phyloP scores from a whole-genome alignment of 2,113 vertebrate genomes.

The Malurus melanocephalus region DNA sequence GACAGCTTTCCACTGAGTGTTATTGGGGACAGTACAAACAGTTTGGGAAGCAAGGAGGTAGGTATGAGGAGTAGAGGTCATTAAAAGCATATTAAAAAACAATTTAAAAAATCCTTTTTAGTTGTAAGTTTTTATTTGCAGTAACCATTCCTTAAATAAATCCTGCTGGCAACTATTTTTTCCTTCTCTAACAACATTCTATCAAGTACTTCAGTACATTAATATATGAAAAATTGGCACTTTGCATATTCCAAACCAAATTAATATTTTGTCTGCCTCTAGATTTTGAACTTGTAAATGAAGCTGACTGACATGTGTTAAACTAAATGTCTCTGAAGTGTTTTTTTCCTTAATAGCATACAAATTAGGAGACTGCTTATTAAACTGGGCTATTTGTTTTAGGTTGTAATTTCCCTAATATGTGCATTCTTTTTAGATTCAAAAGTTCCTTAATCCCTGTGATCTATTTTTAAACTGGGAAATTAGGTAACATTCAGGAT shows the following conservation, averaged over 20 bases:
- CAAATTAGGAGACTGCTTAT: neutral
- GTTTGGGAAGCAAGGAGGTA: slow-evolving; percentile 73
- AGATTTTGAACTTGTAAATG: slow-evolving; percentile 30
- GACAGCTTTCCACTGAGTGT: slow-evolving; percentile 87
- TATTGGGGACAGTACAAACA: slow-evolving; percentile 81
- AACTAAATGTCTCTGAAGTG: neutral
- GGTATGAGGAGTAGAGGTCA: slow-evolving; percentile 72
- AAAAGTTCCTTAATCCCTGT: neutral
- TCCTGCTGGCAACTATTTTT: neutral
- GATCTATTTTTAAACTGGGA: slow-evolving; percentile 29
- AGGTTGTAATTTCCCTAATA: neutral
- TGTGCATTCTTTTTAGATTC: neutral
- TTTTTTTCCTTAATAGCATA: neutral
- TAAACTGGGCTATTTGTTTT: neutral
- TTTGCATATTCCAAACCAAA: neutral
- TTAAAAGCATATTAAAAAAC: slow-evolving; percentile 83
- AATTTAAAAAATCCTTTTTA: slow-evolving; percentile 41
- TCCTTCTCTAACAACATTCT: neutral
- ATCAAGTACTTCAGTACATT: neutral
- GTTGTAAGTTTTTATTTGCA: slow-evolving; percentile 22
- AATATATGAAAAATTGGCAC: neutral
- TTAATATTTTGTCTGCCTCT: neutral
- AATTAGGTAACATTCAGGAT: neutral
- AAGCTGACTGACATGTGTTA: neutral
- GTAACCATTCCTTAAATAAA: neutral